Conservation (phyloP, 2,797 vertebrate species). For the Benthosema pterotum region DNA sequence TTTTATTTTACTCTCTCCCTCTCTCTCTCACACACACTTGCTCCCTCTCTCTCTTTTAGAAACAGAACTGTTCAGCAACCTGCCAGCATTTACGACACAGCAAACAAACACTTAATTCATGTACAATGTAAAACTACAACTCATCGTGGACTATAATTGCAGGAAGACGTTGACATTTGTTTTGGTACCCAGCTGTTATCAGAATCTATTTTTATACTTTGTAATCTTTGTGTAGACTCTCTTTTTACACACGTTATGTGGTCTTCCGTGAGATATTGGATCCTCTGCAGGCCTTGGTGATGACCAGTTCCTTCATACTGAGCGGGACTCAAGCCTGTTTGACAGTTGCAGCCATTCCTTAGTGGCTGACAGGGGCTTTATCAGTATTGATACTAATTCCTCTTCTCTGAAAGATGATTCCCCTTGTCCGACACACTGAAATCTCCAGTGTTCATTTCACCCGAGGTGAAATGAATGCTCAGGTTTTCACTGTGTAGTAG, state of each 20-base stretch:
- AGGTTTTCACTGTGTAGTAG: too few relatives aligned
- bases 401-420: conserved; percentile 59
- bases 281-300: conserved; percentile 59
- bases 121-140: conserved; percentile 47
- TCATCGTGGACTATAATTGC: conserved; percentile 50
- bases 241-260: conserved; percentile 66
- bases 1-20: not conserved
- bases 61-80: conserved; percentile 60
- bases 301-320: conserved; percentile 40
- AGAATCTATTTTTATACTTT: conserved; percentile 77
- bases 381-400: conserved; percentile 52
- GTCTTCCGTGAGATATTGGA: conserved; percentile 74
- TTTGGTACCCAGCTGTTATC: conserved; percentile 72
- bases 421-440: not conserved
- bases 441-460: not conserved
- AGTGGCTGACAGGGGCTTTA: conserved; percentile 21
- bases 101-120: conserved; percentile 76
- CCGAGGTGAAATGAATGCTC: not conserved
- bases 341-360: conserved; percentile 33
- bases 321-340: conserved; percentile 28
- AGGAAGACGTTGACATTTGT: conserved; percentile 58
- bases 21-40: too few relatives aligned
- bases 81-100: conserved; percentile 51
- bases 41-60: conserved; percentile 21
- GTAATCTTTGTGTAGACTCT: conserved; percentile 55